These are phyloP conservation scores for Polyploca ridens DNA, from an alignment of 2,888 invertebrate genomes.

Conservation along the genomic window DNA sequence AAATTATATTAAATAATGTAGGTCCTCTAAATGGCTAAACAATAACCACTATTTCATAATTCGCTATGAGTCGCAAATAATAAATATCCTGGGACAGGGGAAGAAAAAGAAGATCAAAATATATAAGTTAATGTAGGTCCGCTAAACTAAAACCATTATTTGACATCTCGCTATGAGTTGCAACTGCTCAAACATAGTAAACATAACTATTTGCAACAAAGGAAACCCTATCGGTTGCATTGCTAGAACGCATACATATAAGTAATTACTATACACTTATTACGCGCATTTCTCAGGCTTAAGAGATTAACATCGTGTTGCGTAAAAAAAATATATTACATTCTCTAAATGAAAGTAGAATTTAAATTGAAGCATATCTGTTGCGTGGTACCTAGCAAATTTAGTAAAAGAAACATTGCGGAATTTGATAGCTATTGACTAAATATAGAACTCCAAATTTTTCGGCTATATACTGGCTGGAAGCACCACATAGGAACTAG, in stretches of 20 bases:
- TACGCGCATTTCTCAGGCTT: constrained; percentile 19
- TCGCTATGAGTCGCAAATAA: background rate
- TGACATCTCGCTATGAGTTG: background rate
- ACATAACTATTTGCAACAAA: background rate
- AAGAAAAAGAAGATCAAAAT: no score
- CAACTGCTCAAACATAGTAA: background rate
- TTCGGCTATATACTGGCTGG: no score
- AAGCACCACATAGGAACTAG: no score
- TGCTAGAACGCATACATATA: constrained; percentile 7
- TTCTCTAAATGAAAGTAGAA: constrained; percentile 22
- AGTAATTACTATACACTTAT: constrained; percentile 25
- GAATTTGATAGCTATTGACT: constrained; percentile 18
- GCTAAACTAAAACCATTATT: background rate
- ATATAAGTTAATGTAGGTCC: no score
- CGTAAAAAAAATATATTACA: constrained; percentile 25
- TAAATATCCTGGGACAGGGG: no score
- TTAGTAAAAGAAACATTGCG: constrained; percentile 17
- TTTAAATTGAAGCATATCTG: constrained; percentile 10
- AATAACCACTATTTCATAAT: background rate
- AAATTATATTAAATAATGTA: no score
- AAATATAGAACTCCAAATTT: background rate
- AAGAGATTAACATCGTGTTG: constrained; percentile 22
- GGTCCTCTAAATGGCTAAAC: background rate
- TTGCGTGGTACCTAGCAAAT: background rate
- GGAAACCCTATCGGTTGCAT: constrained; percentile 26